phyloP scores from a whole-genome alignment of 2,888 invertebrate genomes.

The Xestobium rufovillosum region DNA sequence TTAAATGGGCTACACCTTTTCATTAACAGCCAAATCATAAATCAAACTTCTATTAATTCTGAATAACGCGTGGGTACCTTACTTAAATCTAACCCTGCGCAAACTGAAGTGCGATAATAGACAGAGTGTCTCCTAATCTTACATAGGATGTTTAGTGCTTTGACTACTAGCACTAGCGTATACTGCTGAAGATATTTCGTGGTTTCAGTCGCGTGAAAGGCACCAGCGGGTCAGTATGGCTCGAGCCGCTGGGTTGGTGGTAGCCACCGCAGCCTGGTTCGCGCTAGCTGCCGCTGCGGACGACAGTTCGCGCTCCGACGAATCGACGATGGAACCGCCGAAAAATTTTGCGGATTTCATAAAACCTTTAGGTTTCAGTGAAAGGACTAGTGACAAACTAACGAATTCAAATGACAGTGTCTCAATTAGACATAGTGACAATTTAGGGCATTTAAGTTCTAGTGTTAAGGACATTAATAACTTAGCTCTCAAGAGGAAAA shows the following conservation, averaged over 20 bases:
- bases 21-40: no score
- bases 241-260: constrained; percentile 34
- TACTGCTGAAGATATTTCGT: constrained; percentile 17
- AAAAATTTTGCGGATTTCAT: constrained; percentile 11
- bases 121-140: no score
- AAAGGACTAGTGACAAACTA: constrained; percentile 17
- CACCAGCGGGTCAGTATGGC: constrained; percentile 34
- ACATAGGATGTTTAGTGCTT: no score
- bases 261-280: constrained; percentile 28
- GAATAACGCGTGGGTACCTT: no score
- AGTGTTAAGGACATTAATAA: constrained; percentile 15
- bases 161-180: no score
- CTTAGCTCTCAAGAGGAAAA: constrained; percentile 42
- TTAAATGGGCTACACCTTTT: no score
- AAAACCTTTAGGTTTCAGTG: constrained; percentile 17
- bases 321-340: constrained; percentile 33
- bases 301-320: constrained; percentile 31
- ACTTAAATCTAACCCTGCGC: no score
- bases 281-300: constrained; percentile 26
- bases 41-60: no score
- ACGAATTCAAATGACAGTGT: constrained; percentile 8
- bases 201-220: constrained; percentile 12
- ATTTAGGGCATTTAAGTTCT: no score
- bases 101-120: no score
- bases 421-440: constrained; percentile 6